Conservation (phyloP, 2,888 invertebrate species). For the Neelides folsomi region DNA sequence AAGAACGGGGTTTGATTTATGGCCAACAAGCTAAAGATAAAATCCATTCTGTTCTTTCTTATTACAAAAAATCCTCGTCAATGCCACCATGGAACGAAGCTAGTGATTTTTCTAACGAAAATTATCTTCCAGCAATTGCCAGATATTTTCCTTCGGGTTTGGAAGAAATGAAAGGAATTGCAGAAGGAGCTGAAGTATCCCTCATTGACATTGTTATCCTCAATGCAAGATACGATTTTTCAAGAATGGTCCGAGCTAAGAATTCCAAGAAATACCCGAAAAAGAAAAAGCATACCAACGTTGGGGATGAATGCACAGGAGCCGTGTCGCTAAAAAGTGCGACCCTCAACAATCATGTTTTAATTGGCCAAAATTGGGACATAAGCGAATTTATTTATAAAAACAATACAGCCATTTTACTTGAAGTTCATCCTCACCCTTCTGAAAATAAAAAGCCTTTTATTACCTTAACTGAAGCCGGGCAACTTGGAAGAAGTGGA, state of each 20-base stretch:
- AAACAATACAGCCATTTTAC: slow-evolving; percentile 18
- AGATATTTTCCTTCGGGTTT: slow-evolving; percentile 15
- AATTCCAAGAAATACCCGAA: neutral
- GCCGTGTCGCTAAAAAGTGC: slow-evolving; percentile 18
- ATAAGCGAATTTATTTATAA: slow-evolving; percentile 12
- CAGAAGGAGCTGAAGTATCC: slow-evolving; percentile 12
- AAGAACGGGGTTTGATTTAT: slow-evolving; percentile 20
- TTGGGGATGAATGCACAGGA: slow-evolving; percentile 21
- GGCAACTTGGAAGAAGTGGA: slow-evolving; percentile 16
- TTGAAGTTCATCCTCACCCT: slow-evolving; percentile 22
- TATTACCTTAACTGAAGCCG: slow-evolving; percentile 19
- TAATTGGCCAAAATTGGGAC: slow-evolving; percentile 25
- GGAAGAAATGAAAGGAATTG: slow-evolving; percentile 24
- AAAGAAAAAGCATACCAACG: no score
- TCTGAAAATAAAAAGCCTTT: slow-evolving; percentile 21
- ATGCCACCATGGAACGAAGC: slow-evolving; percentile 18
- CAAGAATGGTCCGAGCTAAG: slow-evolving; percentile 8
- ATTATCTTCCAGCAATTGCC: slow-evolving; percentile 14
- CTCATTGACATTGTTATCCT: slow-evolving; percentile 19
- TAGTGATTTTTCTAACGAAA: slow-evolving; percentile 9
- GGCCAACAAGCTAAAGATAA: slow-evolving; percentile 18
- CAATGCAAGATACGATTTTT: slow-evolving; percentile 20
- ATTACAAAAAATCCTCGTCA: slow-evolving; percentile 10
- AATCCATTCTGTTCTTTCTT: slow-evolving; percentile 10
- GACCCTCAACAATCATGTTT: slow-evolving; percentile 13